Conservation (phyloP, 2,888 invertebrate species). For the Dichetophora obliterata region DNA sequence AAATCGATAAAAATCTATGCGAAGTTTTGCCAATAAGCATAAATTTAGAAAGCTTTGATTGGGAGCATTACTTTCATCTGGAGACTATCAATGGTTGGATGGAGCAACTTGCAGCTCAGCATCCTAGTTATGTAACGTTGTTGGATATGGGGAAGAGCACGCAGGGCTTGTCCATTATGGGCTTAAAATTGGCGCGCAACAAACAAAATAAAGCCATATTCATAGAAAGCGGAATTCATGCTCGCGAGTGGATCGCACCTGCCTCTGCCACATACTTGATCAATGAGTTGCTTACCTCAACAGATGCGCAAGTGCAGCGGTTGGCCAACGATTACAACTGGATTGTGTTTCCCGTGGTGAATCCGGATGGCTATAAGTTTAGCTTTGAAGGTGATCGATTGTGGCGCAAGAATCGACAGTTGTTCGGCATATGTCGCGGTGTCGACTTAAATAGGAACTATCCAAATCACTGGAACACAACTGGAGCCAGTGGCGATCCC, state of each 20-base stretch:
- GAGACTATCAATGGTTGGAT: slow-evolving; percentile 66
- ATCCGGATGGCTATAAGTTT: slow-evolving; percentile 84
- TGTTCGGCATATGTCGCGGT: slow-evolving; percentile 72
- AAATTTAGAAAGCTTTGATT: slow-evolving; percentile 55
- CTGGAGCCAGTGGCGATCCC: slow-evolving; percentile 71
- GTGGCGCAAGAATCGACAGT: slow-evolving; percentile 82
- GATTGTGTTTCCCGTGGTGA: slow-evolving; percentile 80
- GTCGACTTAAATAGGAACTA: slow-evolving; percentile 79
- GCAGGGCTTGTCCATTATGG: slow-evolving; percentile 71
- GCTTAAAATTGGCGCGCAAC: slow-evolving; percentile 69
- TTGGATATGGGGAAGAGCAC: slow-evolving; percentile 70
- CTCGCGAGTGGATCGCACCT: slow-evolving; percentile 68
- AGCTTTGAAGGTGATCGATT: slow-evolving; percentile 80
- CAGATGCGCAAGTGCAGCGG: slow-evolving; percentile 57
- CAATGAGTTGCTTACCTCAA: slow-evolving; percentile 65
- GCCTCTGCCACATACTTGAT: slow-evolving; percentile 66
- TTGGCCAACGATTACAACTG: slow-evolving; percentile 73
- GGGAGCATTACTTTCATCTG: slow-evolving; percentile 65
- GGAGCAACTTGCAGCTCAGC: slow-evolving; percentile 52
- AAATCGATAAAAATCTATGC: slow-evolving; percentile 58
- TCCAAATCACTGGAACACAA: slow-evolving; percentile 73
- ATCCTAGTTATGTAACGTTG: slow-evolving; percentile 62
- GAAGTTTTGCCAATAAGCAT: slow-evolving; percentile 53
- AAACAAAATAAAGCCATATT: slow-evolving; percentile 68
- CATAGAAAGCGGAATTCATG: slow-evolving; percentile 71